A percentile compares a stretch with the other conserved stretches of the same genome.
Conservation (phyloP, 2,113 vertebrate species). For the Cyprinus carpio region DNA sequence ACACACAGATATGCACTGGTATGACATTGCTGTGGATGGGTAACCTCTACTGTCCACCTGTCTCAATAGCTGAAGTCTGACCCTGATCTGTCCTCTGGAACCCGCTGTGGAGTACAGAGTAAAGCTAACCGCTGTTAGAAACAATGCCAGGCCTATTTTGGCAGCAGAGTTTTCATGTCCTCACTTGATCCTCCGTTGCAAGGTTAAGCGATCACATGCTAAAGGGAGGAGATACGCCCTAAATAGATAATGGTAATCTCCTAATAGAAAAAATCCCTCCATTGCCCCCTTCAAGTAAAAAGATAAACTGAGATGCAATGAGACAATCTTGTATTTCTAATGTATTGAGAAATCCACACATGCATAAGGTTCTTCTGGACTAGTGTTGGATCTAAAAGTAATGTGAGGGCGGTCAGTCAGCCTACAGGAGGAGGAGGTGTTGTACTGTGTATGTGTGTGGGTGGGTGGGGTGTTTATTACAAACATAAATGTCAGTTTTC, state of each 20-base stretch:
- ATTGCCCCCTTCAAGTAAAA: neutral
- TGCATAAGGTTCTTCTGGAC: neutral
- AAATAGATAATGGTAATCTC: constrained; percentile 15
- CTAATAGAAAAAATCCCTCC: neutral
- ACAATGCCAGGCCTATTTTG: constrained; percentile 29
- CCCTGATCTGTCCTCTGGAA: constrained; percentile 22
- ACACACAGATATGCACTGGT: neutral
- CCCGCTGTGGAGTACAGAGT: constrained; percentile 10
- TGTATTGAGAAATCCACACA: neutral
- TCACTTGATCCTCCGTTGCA: constrained; percentile 44
- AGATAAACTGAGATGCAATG: neutral
- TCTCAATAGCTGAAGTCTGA: constrained; percentile 21
- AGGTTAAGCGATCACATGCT: constrained; percentile 43
- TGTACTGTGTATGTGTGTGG: neutral
- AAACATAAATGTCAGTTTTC: constrained; percentile 13
- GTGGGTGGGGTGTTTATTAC: neutral
- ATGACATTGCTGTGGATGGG: constrained; percentile 21
- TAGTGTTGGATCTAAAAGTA: constrained; percentile 5
- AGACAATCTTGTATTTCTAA: neutral
- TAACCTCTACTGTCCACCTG: constrained; percentile 17
- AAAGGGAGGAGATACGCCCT: constrained; percentile 28
- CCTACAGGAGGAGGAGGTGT: constrained; percentile 12
- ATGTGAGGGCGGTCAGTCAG: neutral
- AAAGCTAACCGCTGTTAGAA: constrained; percentile 23
- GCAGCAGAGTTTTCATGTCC: constrained; percentile 33